Base-by-base conservation (phyloP, 2,113 vertebrate species). In the Pluvianellus socialis region DNA sequence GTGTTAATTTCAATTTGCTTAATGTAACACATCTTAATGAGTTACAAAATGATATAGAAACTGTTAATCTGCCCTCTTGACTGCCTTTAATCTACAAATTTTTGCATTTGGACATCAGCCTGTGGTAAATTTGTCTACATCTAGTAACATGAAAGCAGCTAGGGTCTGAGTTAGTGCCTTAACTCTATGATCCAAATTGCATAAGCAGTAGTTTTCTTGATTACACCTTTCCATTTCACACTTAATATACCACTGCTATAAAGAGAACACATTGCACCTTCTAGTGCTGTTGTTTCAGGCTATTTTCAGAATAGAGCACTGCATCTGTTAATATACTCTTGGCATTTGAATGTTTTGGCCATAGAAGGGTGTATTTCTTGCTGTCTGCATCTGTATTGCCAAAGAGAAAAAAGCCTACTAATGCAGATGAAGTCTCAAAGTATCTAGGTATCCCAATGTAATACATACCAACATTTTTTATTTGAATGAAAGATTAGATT, bases 211-310 rank as follows among this genome's bases (percentile, higher is more conserved):
- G 27, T 72, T 85, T 94, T 75, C 38, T 91, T 86, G 61, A 84
- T 79, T 89, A 65, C 27, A 45, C 72, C 59, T 84, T 92, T 91
- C 42, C 19, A 55, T 94, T 94, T 96, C 76, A 87, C 52, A 87
- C 32, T 66, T 86, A 95, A 81, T 89, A 87, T 56, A 81, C n/a
- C 61, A 42, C 44, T 71, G 44, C 14, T 63, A 42, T 71, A 71
- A 89, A 87, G 18, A 42, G 9, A 14, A 91, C 23, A 59, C 23
- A 17, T 27, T 84, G 40, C 40, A 91, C 13, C 26, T 91, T 74
- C 42, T 67, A 88, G 55, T 93, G 33, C 15, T 1, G 1, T 21
- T 93, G 67, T 93, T 88, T 53, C 59, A 45, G 71, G 23, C 10
- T 38, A 7, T 91, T 71, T 94, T 26, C 38, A 47, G 23, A 92